These are phyloP conservation scores for Plutella xylostella DNA, from an alignment of 2,888 invertebrate genomes.

Conservation along the genomic window DNA sequence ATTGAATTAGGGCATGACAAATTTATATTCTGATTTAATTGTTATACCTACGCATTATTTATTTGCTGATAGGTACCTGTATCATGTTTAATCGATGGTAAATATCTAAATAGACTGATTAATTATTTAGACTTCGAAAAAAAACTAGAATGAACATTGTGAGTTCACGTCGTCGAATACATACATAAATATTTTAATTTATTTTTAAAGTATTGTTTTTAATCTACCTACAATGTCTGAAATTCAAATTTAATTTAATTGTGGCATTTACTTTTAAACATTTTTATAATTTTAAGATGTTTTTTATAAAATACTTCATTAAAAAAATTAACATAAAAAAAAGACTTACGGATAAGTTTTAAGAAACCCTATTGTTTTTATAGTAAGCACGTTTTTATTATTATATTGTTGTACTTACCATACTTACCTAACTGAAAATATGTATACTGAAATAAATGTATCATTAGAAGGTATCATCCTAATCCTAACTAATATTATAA, in stretches of 20 bases:
- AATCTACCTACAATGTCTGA: neutral
- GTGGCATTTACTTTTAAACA: neutral
- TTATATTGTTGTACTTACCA: neutral
- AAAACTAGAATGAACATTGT: neutral
- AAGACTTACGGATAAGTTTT: constrained; percentile 4
- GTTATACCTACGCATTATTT: constrained; percentile 16
- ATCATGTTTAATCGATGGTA: constrained; percentile 1
- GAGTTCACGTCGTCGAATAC: neutral
- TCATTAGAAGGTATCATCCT: no score
- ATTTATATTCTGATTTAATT: constrained; percentile 22
- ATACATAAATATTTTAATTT: neutral
- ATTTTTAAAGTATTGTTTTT: neutral
- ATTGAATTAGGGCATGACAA: constrained; percentile 32
- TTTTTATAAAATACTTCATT: neutral
- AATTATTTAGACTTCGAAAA: neutral
- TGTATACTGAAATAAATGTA: neutral
- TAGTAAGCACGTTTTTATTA: constrained; percentile 18
- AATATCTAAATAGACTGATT: constrained; percentile 15
- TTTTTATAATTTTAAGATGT: constrained; percentile 1
- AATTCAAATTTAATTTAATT: neutral
- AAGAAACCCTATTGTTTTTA: constrained; percentile 21
- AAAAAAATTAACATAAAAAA: neutral
- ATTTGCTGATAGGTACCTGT: constrained; percentile 13
- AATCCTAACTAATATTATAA: no score
- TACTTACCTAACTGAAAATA: neutral